Evolutionary conservation across 2,888 invertebrate genomes (phyloP).

Genomic region (Drosophila atroscutellata): DNA sequence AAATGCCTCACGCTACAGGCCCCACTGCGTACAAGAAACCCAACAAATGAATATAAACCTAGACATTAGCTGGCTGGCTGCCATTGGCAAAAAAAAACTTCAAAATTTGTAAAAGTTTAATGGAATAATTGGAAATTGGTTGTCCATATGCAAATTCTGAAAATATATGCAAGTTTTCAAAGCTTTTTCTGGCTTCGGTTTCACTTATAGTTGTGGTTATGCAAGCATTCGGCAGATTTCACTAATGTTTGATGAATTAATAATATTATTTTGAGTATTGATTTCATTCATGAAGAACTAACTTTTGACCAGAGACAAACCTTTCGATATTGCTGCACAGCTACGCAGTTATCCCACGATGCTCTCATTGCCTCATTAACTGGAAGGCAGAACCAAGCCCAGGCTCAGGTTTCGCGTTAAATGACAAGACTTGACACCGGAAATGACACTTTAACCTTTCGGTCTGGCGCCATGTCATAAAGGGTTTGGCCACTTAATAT

Average conservation of each 20-base stretch:
- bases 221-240: conserved; percentile 32
- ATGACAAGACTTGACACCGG: conserved; percentile 50
- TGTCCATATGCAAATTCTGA: conserved; percentile 44
- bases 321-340: conserved; percentile 25
- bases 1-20: conserved; percentile 31
- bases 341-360: conserved; percentile 38
- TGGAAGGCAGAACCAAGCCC: conserved; percentile 52
- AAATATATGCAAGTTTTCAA: conserved; percentile 17
- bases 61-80: background rate
- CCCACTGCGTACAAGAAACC: conserved; percentile 37
- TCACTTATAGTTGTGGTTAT: conserved; percentile 5
- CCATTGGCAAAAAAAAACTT: background rate
- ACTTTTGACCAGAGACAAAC: conserved; percentile 40
- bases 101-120: background rate
- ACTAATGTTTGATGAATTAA: background rate
- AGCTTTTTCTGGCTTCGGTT: conserved; percentile 7
- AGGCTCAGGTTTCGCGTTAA: conserved; percentile 32
- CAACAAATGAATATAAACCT: background rate
- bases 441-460: conserved; percentile 68
- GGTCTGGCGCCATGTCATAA: conserved; percentile 33
- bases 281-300: background rate
- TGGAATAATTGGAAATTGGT: conserved; percentile 6
- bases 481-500: conserved; percentile 53
- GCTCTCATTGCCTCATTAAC: conserved; percentile 37
- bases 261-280: background rate